A percentile compares a stretch with the other conserved stretches of the same genome.
These are phyloP conservation scores for Xenopus laevis DNA, from an alignment of 2,113 vertebrate species.

Conservation along the genomic window DNA sequence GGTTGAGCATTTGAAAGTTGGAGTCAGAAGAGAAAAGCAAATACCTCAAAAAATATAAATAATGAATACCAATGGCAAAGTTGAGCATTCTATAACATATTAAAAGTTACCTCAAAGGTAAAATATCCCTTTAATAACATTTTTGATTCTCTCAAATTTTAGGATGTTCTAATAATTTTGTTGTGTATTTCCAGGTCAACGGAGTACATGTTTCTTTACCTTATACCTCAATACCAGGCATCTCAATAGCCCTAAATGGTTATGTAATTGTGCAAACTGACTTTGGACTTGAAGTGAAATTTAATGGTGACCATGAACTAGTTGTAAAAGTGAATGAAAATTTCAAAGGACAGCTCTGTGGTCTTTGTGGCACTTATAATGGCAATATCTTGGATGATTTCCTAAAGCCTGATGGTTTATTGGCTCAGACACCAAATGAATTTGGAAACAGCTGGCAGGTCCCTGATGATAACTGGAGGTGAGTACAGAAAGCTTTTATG, in stretches of 20 bases:
- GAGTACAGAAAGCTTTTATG: constrained; percentile 41
- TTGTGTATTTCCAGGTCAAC: constrained; percentile 18
- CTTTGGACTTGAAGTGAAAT: constrained; percentile 65
- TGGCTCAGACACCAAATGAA: constrained; percentile 56
- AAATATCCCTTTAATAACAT: too few species aligned
- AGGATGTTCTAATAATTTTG: too few species aligned
- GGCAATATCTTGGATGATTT: constrained; percentile 65
- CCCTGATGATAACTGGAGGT: constrained; percentile 53
- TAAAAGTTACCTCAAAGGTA: too few species aligned
- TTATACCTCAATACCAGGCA: constrained; percentile 48
- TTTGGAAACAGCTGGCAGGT: constrained; percentile 76
- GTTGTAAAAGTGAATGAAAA: constrained; percentile 70
- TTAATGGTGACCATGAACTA: constrained; percentile 61
- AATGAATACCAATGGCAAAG: too few species aligned
- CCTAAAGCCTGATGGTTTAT: constrained; percentile 55
- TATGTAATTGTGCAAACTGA: constrained; percentile 45
- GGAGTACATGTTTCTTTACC: constrained; percentile 54
- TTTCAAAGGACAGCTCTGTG: constrained; percentile 64
- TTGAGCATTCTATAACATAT: too few species aligned
- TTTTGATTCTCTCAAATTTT: too few species aligned
- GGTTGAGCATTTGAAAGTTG: too few species aligned
- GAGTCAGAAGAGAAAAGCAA: too few species aligned
- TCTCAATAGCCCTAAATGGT: constrained; percentile 53
- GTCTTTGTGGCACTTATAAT: constrained; percentile 72
- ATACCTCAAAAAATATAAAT: too few species aligned